These are phyloP conservation scores for Trypoxylon attenuatum DNA, from an alignment of 2,888 invertebrate genomes.

Conservation along the genomic window DNA sequence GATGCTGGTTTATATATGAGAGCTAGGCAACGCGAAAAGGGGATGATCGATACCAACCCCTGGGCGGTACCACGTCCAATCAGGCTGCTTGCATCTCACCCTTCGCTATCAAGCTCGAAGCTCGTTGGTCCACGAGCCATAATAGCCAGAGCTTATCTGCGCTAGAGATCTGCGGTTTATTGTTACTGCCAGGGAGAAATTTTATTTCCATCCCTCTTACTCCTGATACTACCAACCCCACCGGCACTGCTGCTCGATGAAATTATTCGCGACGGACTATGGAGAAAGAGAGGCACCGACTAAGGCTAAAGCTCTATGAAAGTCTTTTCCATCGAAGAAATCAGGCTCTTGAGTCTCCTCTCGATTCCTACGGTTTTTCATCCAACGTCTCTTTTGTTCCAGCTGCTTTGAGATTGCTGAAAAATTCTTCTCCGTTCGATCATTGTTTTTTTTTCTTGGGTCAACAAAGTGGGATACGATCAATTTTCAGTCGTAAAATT, in stretches of 20 bases:
- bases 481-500: too few relatives aligned
- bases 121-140: conserved; percentile 50
- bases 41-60: conserved; percentile 70
- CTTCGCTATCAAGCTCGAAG: conserved; percentile 47
- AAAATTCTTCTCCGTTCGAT: too few relatives aligned
- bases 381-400: too few relatives aligned
- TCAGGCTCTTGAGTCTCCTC: too few relatives aligned
- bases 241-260: not conserved
- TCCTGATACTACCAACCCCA: not conserved
- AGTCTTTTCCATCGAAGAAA: not conserved
- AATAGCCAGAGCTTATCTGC: conserved; percentile 57
- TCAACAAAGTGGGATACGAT: too few relatives aligned
- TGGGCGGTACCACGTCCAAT: conserved; percentile 67
- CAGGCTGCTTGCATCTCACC: conserved; percentile 19
- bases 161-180: conserved; percentile 62
- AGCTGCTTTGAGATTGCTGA: too few relatives aligned
- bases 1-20: conserved; percentile 63
- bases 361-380: too few relatives aligned
- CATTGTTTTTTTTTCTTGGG: too few relatives aligned
- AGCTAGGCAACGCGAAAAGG: conserved; percentile 35
- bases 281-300: not conserved
- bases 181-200: conserved; percentile 62
- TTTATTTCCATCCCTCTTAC: conserved; percentile 51
- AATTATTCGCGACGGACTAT: conserved; percentile 15
- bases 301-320: too few relatives aligned